Percentiles rank a stretch among this genome's conserved stretches.
Conservation (phyloP, 1,140 invertebrate species). For the Drosophila cardini region DNA sequence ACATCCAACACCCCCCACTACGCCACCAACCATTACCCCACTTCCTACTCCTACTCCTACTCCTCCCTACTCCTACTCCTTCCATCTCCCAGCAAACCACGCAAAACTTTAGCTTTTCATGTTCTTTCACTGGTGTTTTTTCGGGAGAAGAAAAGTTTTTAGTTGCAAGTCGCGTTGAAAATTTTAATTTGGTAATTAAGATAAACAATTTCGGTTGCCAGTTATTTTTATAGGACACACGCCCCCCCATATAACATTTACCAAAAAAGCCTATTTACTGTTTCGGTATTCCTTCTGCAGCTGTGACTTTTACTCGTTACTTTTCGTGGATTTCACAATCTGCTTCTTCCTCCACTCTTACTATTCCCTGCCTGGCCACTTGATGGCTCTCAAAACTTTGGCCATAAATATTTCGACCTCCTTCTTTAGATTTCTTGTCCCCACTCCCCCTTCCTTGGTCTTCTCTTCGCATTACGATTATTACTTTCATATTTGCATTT, state of each 20-base stretch:
- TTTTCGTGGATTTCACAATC: neutral
- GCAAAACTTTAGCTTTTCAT: conserved; percentile 4
- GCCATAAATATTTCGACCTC: conserved; percentile 67
- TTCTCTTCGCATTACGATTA: conserved; percentile 35
- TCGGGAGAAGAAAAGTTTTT: conserved; percentile 53
- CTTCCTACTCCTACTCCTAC: conserved; percentile 12
- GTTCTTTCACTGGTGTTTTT: conserved; percentile 37
- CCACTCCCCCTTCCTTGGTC: neutral
- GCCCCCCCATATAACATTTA: conserved; percentile 48
- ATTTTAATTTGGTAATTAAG: conserved; percentile 84
- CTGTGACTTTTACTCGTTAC: conserved; percentile 21
- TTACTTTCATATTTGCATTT: conserved; percentile 53
- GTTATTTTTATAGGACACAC: conserved; percentile 57
- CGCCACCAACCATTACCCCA: conserved; percentile 1
- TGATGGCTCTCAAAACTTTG: conserved; percentile 73
- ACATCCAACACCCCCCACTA: neutral
- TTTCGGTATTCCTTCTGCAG: conserved; percentile 13
- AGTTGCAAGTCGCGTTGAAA: conserved; percentile 64
- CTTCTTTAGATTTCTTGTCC: neutral
- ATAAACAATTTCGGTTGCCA: conserved; percentile 79
- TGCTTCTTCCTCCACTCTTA: too few species aligned
- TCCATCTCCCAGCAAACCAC: neutral
- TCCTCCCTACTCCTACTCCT: too few species aligned
- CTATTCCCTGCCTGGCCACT: neutral
- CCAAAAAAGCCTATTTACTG: conserved; percentile 1